Conservation (phyloP, 2,113 vertebrate species). For the Forbesichthys papilliferus region DNA sequence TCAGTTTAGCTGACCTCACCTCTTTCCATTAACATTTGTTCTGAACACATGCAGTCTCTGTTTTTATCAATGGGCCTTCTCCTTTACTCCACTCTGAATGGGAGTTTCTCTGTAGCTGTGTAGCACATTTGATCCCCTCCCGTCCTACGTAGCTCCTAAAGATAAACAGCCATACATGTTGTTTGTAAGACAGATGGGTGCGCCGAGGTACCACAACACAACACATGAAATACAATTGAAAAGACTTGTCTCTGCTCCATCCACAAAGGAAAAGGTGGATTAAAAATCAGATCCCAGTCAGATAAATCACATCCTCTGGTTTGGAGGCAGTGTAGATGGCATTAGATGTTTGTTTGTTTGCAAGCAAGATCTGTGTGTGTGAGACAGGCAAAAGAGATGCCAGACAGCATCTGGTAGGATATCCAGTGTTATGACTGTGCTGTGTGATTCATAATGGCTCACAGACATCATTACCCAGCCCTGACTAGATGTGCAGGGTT, state of each 20-base stretch:
- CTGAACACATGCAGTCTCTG: constrained; percentile 9
- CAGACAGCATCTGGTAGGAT: too few species aligned
- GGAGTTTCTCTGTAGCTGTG: constrained; percentile 39
- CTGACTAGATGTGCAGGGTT: constrained; percentile 42
- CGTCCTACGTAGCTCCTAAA: constrained; percentile 28
- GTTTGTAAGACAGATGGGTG: constrained; percentile 34
- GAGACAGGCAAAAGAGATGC: too few species aligned
- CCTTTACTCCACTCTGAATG: constrained; percentile 42
- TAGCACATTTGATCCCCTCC: constrained; percentile 40
- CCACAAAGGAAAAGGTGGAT: not conserved
- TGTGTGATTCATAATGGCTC: too few species aligned
- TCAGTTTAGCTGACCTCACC: constrained; percentile 44
- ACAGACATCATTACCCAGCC: constrained; percentile 48
- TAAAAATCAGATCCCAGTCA: not conserved
- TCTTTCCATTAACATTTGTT: not conserved
- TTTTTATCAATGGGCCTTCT: constrained; percentile 56
- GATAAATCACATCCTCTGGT: too few species aligned
- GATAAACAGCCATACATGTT: constrained; percentile 5
- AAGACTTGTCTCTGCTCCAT: not conserved
- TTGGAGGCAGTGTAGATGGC: too few species aligned
- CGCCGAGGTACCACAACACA: constrained; percentile 43
- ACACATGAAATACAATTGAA: constrained; percentile 32
- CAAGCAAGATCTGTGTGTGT: too few species aligned
- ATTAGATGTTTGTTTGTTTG: too few species aligned
- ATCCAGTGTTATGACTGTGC: too few species aligned